Evolutionary conservation across 2,113 vertebrate species (phyloP), one percentile per base, ranked within the genome.

Genomic region (Pithys albifrons): DNA sequence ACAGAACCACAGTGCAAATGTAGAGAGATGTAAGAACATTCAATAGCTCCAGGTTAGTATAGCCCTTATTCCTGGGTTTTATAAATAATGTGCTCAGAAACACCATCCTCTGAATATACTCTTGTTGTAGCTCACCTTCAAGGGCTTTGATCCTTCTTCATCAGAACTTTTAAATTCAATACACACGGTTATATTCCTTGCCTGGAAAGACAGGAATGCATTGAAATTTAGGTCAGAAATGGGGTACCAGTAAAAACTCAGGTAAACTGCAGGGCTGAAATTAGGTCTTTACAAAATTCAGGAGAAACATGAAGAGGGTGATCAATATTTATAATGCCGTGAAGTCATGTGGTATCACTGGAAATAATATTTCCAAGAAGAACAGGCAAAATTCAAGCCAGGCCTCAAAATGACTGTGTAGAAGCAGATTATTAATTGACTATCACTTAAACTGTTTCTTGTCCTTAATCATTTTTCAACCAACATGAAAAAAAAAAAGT

Each of bases 151-250:
- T 86, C 98, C 96, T 92, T 99, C 99, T 86, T 99, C 99, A 55
- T 99, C 99, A 15, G 99, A 99, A 96, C 98, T 99, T 95, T 98
- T 98, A 95, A 99, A 99, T 98, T 99, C 99, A 90, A 99, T 96
- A 59, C 98, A 99, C 85, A 99, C 98, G 0, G 99, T 99, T 80
- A 99, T 98, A 97, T 99, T 99, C 91, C 99, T 98, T 92, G 99
- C 99, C 99, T 99, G 98, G 81, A 97, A 91, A 83, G 54, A 98
- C 69, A 94, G 79, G 19, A 91, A 77, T 0, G 4, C 8, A 19
- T 28, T 24, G 86, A 84, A 91, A 45, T n/a, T 76, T 35, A 57
- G 92, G 92, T 92, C 39, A 92, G 70, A 89, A 85, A 85, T 23
- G 22, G 23, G 66, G 77, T 41, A 74, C 20, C 69, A 67, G 46